Base-by-base conservation (phyloP, 2,888 invertebrate species). In the Drosophila prolongata region DNA sequence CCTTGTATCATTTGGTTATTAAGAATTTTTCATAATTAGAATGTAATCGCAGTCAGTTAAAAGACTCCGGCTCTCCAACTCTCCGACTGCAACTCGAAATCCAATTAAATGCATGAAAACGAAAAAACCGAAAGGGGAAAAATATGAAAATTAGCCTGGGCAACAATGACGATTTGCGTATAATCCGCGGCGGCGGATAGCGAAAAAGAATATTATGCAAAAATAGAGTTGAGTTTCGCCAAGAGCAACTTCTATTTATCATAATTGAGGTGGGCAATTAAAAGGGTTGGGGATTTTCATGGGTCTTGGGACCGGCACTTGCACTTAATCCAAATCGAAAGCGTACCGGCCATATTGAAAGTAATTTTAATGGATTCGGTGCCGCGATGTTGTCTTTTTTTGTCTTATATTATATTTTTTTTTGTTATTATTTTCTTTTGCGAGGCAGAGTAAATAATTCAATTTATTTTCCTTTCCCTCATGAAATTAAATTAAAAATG, bases 401-500 rank as follows among this genome's bases (percentile, higher is more conserved):
- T 37, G 24, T 42, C 19, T 16, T 77, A 71, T 66, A n/a, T 24
- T 44, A 10, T 72, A 60, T 34, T 30, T 14, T 27, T n/a, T 19
- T 14, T 6, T 16, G 30, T 8, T 10, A n/a, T 37, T 3, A 13
- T n/a, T 43, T n/a, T n/a, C n/a, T 9, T 9, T 30, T 49, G 24
- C 27, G 13, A 16, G 56, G n/a, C 59, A 71, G 44, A 52, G 58
- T 76, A 82, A 80, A 78, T 84, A 77, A 66, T 66, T 66, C 49
- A 62, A 71, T 54, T 72, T 69, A 58, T 30, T 49, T 81, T 78
- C 65, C 14, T 34, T 35, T 38, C 46, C 46, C 46, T 53, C 14
- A 78, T 60, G 61, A 82, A 73, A 86, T 83, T 82, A 78, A 82
- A 83, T 83, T 83, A 83, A 86, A 83, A 83, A 86, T 86, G 80